Evolutionary conservation across 2,797 vertebrate species (phyloP), one percentile per base, ranked within the genome.

Genomic region (Botia kubotai): DNA sequence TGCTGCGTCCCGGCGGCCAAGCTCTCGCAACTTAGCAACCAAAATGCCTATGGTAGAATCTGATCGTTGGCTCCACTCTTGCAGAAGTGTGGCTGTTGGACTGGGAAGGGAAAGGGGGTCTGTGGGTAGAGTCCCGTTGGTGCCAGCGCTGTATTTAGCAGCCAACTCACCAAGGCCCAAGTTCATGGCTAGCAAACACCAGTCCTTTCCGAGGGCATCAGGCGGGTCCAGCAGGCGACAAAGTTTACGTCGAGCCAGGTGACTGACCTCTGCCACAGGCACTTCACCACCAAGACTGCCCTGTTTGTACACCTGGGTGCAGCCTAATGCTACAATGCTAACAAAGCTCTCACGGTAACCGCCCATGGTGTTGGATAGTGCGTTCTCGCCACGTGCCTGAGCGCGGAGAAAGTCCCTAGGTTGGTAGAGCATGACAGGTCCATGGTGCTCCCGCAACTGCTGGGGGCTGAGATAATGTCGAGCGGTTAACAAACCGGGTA

Each of bases 141-240:
- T 93, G 74, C 89, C 90, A 2, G 81, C 87, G 87, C 97, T 96
- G 84, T 98, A 93, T 84, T 97, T 97, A 81, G 98, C 97, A 89
- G 98, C 97, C 69, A 99, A 89, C 14, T 99, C 97, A 0, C 95
- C 95, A 75, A 98, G 96, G 84, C 97, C 97, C 71, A 99, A 90
- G 92, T 98, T 99, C 97, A 98, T 99, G 86, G 98, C 98, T 60
- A 99, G 93, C 91, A 99, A 96, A 91, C 97, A 99, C 97, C 98
- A 99, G 84, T 99, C 98, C 89, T 99, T 99, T 65, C 98, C 97
- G 91, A 98, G 94, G 36, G 97, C 95, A 84, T 99, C 98, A 0
- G 96, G 97, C 0, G 96, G 96, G 93, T 99, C 97, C 89, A 99
- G 90, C 91, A 99, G 93, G 80, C 97, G 95, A 80, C 97, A 96